phyloP scores from a whole-genome alignment of 2,113 vertebrate species.

The Columba livia region DNA sequence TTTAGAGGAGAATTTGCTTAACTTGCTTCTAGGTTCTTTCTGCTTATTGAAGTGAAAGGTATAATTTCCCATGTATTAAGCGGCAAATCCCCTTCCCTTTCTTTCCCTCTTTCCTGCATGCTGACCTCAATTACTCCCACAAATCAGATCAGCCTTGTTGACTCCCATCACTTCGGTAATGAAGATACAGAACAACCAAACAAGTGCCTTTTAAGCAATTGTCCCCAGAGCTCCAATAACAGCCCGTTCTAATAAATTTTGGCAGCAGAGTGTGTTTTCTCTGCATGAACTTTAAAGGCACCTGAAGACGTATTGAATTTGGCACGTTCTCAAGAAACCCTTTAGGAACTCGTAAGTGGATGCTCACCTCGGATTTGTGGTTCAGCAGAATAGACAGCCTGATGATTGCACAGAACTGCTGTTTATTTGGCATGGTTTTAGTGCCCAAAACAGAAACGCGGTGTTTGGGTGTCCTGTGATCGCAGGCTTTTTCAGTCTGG shows the following conservation, averaged over 20 bases:
- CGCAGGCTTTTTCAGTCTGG: not conserved
- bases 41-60: constrained; percentile 45
- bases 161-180: constrained; percentile 66
- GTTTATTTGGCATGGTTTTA: not conserved
- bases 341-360: not conserved
- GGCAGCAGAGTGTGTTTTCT: constrained; percentile 11
- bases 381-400: not conserved
- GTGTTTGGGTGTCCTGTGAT: not conserved
- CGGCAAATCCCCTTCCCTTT: not conserved
- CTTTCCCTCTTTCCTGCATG: constrained; percentile 23
- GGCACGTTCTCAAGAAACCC: not conserved
- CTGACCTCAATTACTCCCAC: constrained; percentile 74
- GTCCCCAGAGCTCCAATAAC: constrained; percentile 4
- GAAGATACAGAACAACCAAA: constrained; percentile 38
- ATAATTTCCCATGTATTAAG: constrained; percentile 60
- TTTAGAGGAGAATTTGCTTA: constrained; percentile 1
- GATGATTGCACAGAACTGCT: not conserved
- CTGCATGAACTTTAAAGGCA: constrained; percentile 35
- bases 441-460: not conserved
- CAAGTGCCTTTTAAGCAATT: constrained; percentile 3
- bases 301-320: constrained; percentile 37
- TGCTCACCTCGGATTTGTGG: not conserved
- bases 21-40: constrained; percentile 19
- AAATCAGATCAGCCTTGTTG: constrained; percentile 75
- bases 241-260: not conserved